phyloP scores from a whole-genome alignment of 2,888 invertebrate species.

The Cartodere bifasciata region DNA sequence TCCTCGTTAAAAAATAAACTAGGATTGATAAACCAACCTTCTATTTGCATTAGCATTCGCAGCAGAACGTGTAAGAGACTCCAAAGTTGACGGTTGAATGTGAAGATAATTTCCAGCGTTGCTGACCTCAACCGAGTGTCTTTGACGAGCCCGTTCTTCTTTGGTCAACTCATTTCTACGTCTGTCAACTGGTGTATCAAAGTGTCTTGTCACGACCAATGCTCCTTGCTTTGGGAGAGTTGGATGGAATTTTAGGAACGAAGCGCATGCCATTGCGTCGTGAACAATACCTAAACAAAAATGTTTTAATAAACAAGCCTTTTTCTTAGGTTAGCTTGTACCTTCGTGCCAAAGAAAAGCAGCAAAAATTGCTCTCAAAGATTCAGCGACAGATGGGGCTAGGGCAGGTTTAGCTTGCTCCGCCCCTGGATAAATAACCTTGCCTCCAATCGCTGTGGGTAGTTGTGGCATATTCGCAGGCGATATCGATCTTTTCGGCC shows the following conservation, averaged over 20 bases:
- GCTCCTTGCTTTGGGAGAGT: conserved; percentile 68
- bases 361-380: conserved; percentile 88
- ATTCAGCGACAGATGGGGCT: conserved; percentile 85
- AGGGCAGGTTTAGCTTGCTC: conserved; percentile 69
- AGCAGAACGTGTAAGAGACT: conserved; percentile 63
- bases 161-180: conserved; percentile 38
- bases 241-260: conserved; percentile 89
- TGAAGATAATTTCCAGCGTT: conserved; percentile 59
- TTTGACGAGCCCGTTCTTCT: conserved; percentile 55
- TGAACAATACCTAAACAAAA: conserved; percentile 65
- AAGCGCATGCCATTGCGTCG: conserved; percentile 96
- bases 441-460: conserved; percentile 26
- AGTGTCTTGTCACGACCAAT: conserved; percentile 55
- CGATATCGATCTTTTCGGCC: conserved; percentile 36
- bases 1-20: too few species aligned
- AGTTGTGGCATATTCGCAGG: conserved; percentile 33
- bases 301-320: too few species aligned
- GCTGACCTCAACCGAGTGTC: conserved; percentile 79
- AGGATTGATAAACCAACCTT: too few species aligned
- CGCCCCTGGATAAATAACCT: conserved; percentile 30
- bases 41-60: conserved; percentile 68
- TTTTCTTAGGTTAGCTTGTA: too few species aligned
- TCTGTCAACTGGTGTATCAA: conserved; percentile 31
- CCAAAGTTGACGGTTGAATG: conserved; percentile 66
- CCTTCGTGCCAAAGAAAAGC: conserved; percentile 95